Evolutionary conservation across 2,797 vertebrate species (phyloP), one percentile per base, ranked within the genome.

Genomic region (Aldrovandia affinis): DNA sequence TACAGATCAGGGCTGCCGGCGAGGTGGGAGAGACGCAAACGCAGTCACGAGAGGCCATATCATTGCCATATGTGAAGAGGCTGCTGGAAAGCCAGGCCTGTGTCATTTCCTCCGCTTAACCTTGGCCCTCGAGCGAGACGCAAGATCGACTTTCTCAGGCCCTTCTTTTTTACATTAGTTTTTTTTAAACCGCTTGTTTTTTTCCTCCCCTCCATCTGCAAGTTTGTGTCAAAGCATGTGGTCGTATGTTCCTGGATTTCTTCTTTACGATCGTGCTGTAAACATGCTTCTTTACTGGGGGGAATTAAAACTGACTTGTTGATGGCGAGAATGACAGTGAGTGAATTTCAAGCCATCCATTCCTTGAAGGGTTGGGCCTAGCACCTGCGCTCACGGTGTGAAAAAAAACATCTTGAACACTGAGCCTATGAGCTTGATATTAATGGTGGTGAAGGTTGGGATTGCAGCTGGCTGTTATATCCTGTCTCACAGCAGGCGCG

Each of bases 51-150:
- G 20, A 33, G 15, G 33, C 30, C 0, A 70, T 36, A 70, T 70
- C 65, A 39, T 70, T 70, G 14, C 65, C 65, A 70, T 20, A 70
- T 70, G 65, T 70, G 33, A 30, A 18, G 65, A 14, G 65, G 33
- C 65, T 36, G 65, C 33, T 70, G 65, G 65, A 39, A 70, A 70
- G 65, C 33, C 14, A 1, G 33, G 30, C 65, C 36, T 39, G 65
- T 70, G 65, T 70, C 65, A 70, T 70, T 70, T 70, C 65, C 65
- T 70, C 30, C 33, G 33, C 15, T 70, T 70, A 70, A 70, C 65
- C 65, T 70, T 70, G 65, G 65, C 65, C 33, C 33, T 14, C 18
- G 33, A 39, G 25, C 30, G 30, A 39, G 65, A 10, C 33, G 33
- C 65, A 39, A 70, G 30, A 70, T 70, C 7, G 33, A 39, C 15